Evolutionary conservation across 2,888 invertebrate genomes (phyloP), one percentile per base, ranked within the genome.

Genomic region (Drosophila demipolita): DNA sequence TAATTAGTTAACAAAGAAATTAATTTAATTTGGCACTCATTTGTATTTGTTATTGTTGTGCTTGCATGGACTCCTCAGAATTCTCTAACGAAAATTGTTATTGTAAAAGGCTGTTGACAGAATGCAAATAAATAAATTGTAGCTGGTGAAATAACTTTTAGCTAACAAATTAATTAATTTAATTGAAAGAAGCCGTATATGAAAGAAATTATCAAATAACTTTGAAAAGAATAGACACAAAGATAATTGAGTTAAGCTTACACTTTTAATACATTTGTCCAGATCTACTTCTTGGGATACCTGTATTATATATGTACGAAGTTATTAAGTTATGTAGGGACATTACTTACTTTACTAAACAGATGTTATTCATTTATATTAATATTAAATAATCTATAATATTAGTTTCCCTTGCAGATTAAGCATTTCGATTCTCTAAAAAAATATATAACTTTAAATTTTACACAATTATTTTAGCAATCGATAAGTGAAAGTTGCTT

Each of bases 1-100:
- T 80, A 85, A 87, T 87, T 87, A 79, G 71, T 69, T 76, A 67
- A 81, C 81, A 85, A 75, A 81, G 79, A 79, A 62, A 80, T 69
- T 69, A 66, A 84, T 80, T 83, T 75, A 72, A 80, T 72, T 70
- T 69, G 82, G 75, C 83, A 83, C 73, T 83, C 83, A 81, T 79
- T 79, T 75, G 67, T 60, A 57, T 26, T 32, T 58, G 23, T 26
- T 55, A n/a, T 49, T 52, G 35, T 23, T 23, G 42, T 45, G 20
- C 26, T 20, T 74, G 69, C 62, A 63, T 40, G 57, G 33, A 23
- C 26, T 23, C 36, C 45, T 45, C 45, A 26, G 23, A 23, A 45
- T 53, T 36, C 33, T 55, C 50, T 52, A 36, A 32, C 38, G 49
- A 32, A 38, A 57, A 36, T n/a, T 29, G 65, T 58, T 65, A 64